A percentile compares a stretch with the other conserved stretches of the same genome.
Conservation (phyloP, 2,113 vertebrate genomes). For the Sinocyclocheilus grahami region DNA sequence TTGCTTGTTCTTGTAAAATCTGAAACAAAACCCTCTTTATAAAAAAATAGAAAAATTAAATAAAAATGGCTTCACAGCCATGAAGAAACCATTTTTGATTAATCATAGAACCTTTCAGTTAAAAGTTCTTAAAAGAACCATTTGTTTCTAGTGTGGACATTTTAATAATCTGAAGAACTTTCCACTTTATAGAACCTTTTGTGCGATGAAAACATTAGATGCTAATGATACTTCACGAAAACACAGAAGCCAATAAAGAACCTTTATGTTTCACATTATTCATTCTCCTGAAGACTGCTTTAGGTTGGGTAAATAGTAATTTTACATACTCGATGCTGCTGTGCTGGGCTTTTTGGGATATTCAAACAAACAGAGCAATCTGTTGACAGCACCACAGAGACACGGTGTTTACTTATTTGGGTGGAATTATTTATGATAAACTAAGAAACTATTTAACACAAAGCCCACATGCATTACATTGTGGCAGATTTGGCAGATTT, state of each 20-base stretch:
- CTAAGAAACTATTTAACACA: not conserved
- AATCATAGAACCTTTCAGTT: no score
- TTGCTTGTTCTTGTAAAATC: no score
- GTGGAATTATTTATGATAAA: not conserved
- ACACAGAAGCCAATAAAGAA: not conserved
- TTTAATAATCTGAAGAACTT: no score
- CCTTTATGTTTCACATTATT: not conserved
- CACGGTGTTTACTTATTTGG: not conserved
- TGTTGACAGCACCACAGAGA: not conserved
- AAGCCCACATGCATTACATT: not conserved
- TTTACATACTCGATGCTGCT: not conserved
- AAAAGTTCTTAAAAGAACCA: no score
- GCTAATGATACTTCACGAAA: not conserved
- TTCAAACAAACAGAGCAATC: not conserved
- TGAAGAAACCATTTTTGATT: no score
- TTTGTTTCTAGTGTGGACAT: no score
- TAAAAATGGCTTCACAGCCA: no score
- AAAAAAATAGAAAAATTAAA: no score
- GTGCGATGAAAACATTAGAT: no score
- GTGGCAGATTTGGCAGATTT: not conserved
- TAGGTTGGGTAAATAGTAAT: not conserved
- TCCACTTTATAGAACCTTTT: no score
- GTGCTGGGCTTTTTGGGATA: not conserved
- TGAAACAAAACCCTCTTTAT: no score
- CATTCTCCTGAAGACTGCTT: not conserved